Evolutionary conservation across 2,113 vertebrate species (phyloP).

Genomic region (Capreolus pygargus): DNA sequence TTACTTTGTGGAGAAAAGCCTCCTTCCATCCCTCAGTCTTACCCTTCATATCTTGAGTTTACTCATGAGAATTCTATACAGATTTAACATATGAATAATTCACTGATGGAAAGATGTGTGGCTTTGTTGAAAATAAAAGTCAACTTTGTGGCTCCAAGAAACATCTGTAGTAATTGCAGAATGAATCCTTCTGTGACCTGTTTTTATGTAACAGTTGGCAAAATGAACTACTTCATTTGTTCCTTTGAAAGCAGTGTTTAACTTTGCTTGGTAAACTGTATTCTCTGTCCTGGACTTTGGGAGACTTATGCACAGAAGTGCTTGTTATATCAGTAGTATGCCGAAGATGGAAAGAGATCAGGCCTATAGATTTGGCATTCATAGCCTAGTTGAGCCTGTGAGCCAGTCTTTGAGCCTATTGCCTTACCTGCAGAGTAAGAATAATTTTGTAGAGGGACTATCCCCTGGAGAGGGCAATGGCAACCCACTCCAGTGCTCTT

Average conservation of each 20-base stretch:
- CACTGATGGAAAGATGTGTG: neutral
- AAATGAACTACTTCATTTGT: neutral
- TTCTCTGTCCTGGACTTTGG: neutral
- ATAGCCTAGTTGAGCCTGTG: neutral
- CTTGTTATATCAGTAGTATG: neutral
- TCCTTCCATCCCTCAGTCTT: neutral
- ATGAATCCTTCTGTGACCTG: neutral
- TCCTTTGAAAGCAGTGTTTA: neutral
- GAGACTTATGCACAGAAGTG: neutral
- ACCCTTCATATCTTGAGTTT: conserved; percentile 8
- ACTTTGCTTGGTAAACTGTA: neutral
- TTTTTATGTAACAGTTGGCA: neutral
- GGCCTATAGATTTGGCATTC: neutral
- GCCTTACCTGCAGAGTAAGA: neutral
- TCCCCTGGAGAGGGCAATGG: no score
- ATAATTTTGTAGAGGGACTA: neutral
- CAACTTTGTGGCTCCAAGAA: neutral
- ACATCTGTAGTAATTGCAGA: neutral
- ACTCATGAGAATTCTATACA: neutral
- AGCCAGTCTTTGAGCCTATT: neutral
- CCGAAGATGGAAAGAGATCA: neutral
- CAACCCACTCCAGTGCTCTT: no score
- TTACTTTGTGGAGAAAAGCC: neutral
- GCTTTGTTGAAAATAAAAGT: neutral
- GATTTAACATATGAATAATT: neutral